Base-by-base conservation (phyloP, 1,140 invertebrate genomes). In the Zaprionus capensis region DNA sequence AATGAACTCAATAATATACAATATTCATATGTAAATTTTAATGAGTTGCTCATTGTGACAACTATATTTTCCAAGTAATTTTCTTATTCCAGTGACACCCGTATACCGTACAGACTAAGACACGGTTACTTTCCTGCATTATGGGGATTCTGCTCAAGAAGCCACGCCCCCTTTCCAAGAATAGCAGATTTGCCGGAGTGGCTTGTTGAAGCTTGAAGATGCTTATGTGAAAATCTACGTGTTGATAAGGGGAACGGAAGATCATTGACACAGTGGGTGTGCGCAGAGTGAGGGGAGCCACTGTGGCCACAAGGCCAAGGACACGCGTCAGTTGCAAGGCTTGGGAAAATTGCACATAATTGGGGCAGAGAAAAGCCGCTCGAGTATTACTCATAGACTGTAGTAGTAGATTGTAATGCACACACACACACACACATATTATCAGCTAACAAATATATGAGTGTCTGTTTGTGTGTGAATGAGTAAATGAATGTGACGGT, bases 271-370 rank as follows among this genome's bases (percentile, higher is more conserved):
- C 24, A 62, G n/a, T 17, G 28, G n/a, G 28, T 9, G 20, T 24
- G 57, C 14, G 4, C n/a, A 15, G 15, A 14, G 38, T 28, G 22
- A 62, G n/a, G 22, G 31, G 20, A 17, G 46, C 44, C n/a, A 31
- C 31, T 26, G 22, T 31, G 53, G 24, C 9, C 20, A 34, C 68
- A 76, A 76, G 73, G 73, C 69, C 73, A 76, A 76, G 73, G 73
- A 71, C 61, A 49, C 17, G 36, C 36, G n/a, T 14, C 38, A 22
- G 41, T 46, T 14, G 62, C 34, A 56, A 64, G 34, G 24, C 46
- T 22, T 46, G n/a, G 11, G 11, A 51, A 51, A 51, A 51, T 51
- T 51, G 46, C 20, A 51, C 41, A 46, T 17, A 75, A 75, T 64
- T 59, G 68, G 61, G 68, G 22, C 68, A 71, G 28, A 31, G 67